Evolutionary conservation across 30 jellyfish, hydroid and myxozoan genomes (phyloP).

Genomic region (Cassiopea andromeda): DNA sequence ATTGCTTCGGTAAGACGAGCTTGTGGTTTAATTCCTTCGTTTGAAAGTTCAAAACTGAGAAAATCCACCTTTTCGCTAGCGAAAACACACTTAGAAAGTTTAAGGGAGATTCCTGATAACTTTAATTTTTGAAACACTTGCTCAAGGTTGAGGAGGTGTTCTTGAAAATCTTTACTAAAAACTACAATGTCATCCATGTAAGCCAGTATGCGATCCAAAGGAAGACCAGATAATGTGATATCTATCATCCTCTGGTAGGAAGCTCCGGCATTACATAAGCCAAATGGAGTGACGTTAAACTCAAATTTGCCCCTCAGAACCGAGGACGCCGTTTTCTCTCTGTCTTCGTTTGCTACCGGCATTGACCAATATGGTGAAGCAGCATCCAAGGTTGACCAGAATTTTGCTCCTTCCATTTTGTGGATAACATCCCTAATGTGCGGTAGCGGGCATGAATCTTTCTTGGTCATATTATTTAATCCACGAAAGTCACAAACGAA

Average conservation of each 20-base stretch:
- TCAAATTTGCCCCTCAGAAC: conserved; percentile 63
- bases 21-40: conserved; percentile 63
- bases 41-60: conserved; percentile 59
- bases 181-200: conserved; percentile 66
- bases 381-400: conserved; percentile 59
- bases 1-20: conserved; percentile 56
- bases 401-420: conserved; percentile 69
- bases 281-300: conserved; percentile 45
- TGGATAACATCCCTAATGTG: conserved; percentile 61
- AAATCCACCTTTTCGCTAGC: conserved; percentile 51
- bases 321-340: conserved; percentile 61
- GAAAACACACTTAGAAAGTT: conserved; percentile 49
- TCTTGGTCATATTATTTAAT: conserved; percentile 2
- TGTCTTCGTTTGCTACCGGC: conserved; percentile 48
- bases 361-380: conserved; percentile 71
- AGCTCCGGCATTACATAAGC: conserved; percentile 52
- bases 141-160: conserved; percentile 50
- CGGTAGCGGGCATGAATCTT: conserved; percentile 67
- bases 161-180: conserved; percentile 40
- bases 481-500: too few relatives aligned
- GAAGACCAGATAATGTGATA: conserved; percentile 47
- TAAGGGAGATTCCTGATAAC: conserved; percentile 40
- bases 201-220: conserved; percentile 39
- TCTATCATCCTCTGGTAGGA: conserved; percentile 66
- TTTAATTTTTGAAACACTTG: conserved; percentile 40